These are phyloP conservation scores for Cossypha niveicapilla DNA, from an alignment of 2,797 vertebrate genomes.

Conservation along the genomic window DNA sequence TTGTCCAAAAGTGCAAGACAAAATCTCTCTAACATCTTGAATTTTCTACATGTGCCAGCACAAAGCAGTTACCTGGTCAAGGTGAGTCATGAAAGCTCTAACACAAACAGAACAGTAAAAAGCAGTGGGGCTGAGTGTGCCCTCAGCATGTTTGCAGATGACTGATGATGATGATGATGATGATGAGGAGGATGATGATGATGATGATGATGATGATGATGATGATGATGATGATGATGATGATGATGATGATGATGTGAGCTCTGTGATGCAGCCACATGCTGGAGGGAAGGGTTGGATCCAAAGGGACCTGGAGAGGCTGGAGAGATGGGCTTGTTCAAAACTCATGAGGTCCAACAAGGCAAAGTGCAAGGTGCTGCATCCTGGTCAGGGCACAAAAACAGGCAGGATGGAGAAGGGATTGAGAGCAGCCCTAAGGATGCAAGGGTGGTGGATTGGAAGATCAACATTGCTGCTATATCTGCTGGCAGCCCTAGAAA, in stretches of 20 bases:
- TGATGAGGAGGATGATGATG: too few relatives aligned
- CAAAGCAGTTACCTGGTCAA: neutral
- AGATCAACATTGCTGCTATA: neutral
- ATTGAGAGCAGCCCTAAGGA: neutral
- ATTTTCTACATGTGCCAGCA: neutral
- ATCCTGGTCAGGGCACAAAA: neutral
- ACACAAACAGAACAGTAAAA: neutral
- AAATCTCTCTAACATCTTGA: neutral
- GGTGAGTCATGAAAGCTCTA: neutral
- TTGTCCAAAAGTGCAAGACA: neutral
- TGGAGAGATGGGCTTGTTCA: neutral
- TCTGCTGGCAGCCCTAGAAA: neutral
- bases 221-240: too few relatives aligned
- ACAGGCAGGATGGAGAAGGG: neutral
- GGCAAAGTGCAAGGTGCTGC: neutral
- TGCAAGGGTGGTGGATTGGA: neutral
- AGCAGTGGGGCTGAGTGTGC: neutral
- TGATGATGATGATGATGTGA: neutral
- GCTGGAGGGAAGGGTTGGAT: neutral
- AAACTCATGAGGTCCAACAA: neutral
- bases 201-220: too few relatives aligned
- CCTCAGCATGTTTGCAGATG: neutral
- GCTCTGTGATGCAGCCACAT: neutral
- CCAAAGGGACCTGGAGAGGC: neutral
- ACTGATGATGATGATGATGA: too few relatives aligned